Evolutionary conservation across 2,888 invertebrate genomes (phyloP).

Genomic region (Meteorus colon): DNA sequence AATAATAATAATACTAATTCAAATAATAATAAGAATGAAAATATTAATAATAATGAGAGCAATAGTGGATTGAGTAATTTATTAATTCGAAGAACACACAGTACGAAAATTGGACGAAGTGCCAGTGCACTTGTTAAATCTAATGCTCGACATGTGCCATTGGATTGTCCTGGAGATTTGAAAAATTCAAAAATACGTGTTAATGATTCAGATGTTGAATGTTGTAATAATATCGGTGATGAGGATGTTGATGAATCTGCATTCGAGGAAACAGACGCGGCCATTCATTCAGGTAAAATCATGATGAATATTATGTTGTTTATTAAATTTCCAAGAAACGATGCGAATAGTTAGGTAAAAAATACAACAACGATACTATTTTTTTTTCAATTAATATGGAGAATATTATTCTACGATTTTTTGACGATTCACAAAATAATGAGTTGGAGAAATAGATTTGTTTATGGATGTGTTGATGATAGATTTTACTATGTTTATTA

Average conservation of each 20-base stretch:
- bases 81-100: conserved; percentile 82
- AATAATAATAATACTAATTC: conserved; percentile 15
- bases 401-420: too few relatives aligned
- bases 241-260: conserved; percentile 57
- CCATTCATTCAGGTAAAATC: conserved; percentile 81
- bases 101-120: conserved; percentile 82
- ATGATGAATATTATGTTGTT: background rate
- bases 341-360: background rate
- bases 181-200: conserved; percentile 8
- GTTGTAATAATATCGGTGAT: conserved; percentile 59
- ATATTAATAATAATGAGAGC: conserved; percentile 56
- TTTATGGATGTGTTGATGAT: too few relatives aligned
- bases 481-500: too few relatives aligned
- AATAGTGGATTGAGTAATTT: conserved; percentile 69
- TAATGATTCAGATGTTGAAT: conserved; percentile 28
- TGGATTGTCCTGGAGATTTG: conserved; percentile 51
- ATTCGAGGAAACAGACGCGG: conserved; percentile 77
- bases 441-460: too few relatives aligned
- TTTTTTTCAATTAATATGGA: too few relatives aligned
- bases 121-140: conserved; percentile 71
- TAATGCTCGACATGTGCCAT: conserved; percentile 58
- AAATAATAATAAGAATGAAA: conserved; percentile 7
- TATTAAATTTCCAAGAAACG: background rate
- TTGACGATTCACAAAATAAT: too few relatives aligned
- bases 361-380: too few relatives aligned